Percentiles rank a stretch among this genome's conserved stretches.
These are phyloP conservation scores for Halictus rubicundus DNA, from an alignment of 1,140 invertebrate genomes.

Conservation along the genomic window DNA sequence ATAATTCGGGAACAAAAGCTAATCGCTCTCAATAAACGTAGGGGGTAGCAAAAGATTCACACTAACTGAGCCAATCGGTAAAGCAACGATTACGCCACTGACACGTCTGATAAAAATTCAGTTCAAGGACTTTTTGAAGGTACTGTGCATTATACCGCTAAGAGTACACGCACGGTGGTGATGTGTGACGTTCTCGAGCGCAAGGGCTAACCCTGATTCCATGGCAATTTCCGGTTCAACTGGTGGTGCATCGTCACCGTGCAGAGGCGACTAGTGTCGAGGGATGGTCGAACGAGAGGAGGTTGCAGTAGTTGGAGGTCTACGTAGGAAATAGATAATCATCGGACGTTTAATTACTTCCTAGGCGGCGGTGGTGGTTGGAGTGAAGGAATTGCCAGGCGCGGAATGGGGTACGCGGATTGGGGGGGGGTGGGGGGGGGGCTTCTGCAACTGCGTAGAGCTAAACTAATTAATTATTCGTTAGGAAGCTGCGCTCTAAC, in stretches of 20 bases:
- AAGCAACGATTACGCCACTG: too few relatives aligned
- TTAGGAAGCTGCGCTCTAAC: constrained; percentile 13
- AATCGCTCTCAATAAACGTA: too few relatives aligned
- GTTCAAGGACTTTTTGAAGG: too few relatives aligned
- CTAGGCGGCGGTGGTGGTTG: constrained; percentile 43
- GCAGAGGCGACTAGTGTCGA: constrained; percentile 27
- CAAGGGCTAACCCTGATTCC: constrained; percentile 54
- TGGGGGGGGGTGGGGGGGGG: too few relatives aligned
- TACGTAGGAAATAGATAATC: constrained; percentile 64
- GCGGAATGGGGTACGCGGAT: not conserved
- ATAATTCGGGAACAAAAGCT: too few relatives aligned
- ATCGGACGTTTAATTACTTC: constrained; percentile 68
- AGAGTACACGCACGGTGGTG: constrained; percentile 9
- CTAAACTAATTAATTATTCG: constrained; percentile 43
- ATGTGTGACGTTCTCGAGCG: constrained; percentile 20
- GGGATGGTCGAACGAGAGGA: not conserved
- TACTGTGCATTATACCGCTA: not conserved
- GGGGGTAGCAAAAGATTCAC: too few relatives aligned
- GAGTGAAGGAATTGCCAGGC: constrained; percentile 55
- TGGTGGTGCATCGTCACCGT: constrained; percentile 61
- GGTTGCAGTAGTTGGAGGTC: constrained; percentile 15
- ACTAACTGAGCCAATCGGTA: too few relatives aligned
- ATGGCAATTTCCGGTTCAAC: constrained; percentile 66
- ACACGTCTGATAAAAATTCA: too few relatives aligned
- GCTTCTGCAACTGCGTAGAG: not conserved